Percentiles rank a stretch among this genome's conserved stretches.
Evolutionary conservation across 1,140 invertebrate genomes (phyloP).

Genomic region (Galleria mellonella): DNA sequence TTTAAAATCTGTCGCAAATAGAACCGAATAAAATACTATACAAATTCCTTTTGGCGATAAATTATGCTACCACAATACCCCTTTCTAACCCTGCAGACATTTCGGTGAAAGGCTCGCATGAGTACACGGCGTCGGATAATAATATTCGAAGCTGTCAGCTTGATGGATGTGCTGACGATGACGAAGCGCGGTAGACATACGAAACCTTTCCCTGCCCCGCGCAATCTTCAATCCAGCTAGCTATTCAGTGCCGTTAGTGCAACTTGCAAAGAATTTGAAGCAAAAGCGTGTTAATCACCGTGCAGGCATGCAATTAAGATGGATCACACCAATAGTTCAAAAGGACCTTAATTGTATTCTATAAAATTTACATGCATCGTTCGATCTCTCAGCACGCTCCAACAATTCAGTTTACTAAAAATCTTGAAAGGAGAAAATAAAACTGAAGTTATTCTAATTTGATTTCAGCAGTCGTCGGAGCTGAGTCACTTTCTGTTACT

Average conservation of each 20-base stretch:
- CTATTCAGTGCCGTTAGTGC: constrained; percentile 26
- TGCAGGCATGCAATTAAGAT: not conserved
- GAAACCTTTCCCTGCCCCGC: constrained; percentile 21
- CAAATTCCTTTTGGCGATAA: no score
- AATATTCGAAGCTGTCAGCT: constrained; percentile 55
- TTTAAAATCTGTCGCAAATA: no score
- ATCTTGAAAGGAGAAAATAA: constrained; percentile 7
- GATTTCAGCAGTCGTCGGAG: constrained; percentile 6
- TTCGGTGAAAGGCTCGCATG: constrained; percentile 26
- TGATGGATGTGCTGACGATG: constrained; percentile 55
- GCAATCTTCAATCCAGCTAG: constrained; percentile 17
- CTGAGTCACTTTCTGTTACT: constrained; percentile 7
- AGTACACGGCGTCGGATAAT: constrained; percentile 30
- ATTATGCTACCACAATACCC: constrained; percentile 14
- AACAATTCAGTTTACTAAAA: constrained; percentile 5
- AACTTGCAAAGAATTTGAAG: constrained; percentile 8
- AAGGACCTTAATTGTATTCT: not conserved
- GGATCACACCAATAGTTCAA: not conserved
- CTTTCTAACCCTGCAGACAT: constrained; percentile 32
- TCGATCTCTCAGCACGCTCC: not conserved
- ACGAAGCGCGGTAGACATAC: constrained; percentile 39
- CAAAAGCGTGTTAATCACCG: constrained; percentile 10
- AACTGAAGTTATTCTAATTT: constrained; percentile 14
- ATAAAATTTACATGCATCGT: not conserved
- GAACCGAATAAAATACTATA: not conserved